Evolutionary conservation across 2,888 invertebrate genomes (phyloP), one percentile per base, ranked within the genome.

Genomic region (Apamea anceps): DNA sequence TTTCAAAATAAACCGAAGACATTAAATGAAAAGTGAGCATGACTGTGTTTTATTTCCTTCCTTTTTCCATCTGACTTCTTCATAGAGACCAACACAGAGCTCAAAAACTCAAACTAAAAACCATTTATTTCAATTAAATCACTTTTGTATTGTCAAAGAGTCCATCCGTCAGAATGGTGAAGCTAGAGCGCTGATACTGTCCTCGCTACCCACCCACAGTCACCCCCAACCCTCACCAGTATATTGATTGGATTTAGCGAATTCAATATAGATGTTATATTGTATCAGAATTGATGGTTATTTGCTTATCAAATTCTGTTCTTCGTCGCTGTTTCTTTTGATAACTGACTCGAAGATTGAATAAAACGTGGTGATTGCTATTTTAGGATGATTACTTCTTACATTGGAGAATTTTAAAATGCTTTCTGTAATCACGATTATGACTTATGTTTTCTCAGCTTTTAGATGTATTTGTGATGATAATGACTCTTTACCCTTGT

Each of bases 181-280:
- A 60, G 57, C 57, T 12, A 13, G 57, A 13, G n/a, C n/a, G 4
- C 13, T 3, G 4, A 45, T 18, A 67, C 7, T 0, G 1, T 1
- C 7, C 45, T 57, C 81, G 81, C 87, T 85, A 57, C n/a, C 73
- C 78, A 84, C 85, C 63, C 0, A 1, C 76, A 79, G 51, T 81
- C 7, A 54, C 63, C 51, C 90, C 87, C 10, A 0, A 66, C 80
- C 77, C 65, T 87, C 77, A 86, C 89, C 90, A 85, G 88, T 90
- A 87, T 94, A 95, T 95, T 95, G 95, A 96, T 96, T 95, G 94
- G 93, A 95, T 96, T 95, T 95, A 90, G 90, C 87, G 90, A 91
- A 88, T 91, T 92, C 90, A 87, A 89, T 90, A 90, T 90, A 89
- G 89, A 90, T 89, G 91, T 91, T 92, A 91, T 93, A 93, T 92